Base-by-base conservation (phyloP, 2,797 vertebrate species). In the Rallus crepitans region DNA sequence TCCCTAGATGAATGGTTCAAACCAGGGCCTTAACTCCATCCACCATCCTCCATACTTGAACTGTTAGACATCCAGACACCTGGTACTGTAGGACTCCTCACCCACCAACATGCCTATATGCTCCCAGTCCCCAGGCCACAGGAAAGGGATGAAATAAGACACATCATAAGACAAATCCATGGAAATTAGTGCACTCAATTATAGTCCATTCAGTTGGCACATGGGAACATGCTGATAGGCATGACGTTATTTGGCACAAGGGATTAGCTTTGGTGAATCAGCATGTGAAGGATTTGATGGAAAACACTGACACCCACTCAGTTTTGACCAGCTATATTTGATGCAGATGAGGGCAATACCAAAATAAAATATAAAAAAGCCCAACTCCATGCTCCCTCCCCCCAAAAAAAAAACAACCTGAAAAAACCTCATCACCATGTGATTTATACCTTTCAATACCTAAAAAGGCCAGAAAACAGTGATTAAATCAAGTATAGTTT, bases 11-110 rank as follows among this genome's bases (percentile, higher is more conserved):
- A 4, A 14, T 11, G 30, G 45, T 45, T 72, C 60, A 66, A 73
- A 33, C 1, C 16, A 15, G 19, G 20, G 3, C 16, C 8, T 16
- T 25, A 17, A 35, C 28, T 61, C 47, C 25, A 45, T 12, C 3
- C 69, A 11, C 11, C 0, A 0, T 28, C 72, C 18, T 33, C 11
- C 19, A 39, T 31, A 5, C 4, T 48, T 8, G 16, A 31, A 18
- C 11, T 33, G 5, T 56, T 30, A 48, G 40, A 72, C 81, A 65
- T 65, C 37, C 52, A 23, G 9, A 11, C 3, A 5, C 12, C 11
- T 27, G 39, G 3, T 42, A 12, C 47, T 52, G 17, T 63, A 76
- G 64, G 35, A 37, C 14, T 57, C 35, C 7, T 47, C 30, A 39
- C 33, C 42, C 69, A 10, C 19, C 31, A 28, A 33, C 24, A 15